Evolutionary conservation across 2,113 vertebrate genomes (phyloP), one percentile per base, ranked within the genome.

Genomic region (Globicephala melas): DNA sequence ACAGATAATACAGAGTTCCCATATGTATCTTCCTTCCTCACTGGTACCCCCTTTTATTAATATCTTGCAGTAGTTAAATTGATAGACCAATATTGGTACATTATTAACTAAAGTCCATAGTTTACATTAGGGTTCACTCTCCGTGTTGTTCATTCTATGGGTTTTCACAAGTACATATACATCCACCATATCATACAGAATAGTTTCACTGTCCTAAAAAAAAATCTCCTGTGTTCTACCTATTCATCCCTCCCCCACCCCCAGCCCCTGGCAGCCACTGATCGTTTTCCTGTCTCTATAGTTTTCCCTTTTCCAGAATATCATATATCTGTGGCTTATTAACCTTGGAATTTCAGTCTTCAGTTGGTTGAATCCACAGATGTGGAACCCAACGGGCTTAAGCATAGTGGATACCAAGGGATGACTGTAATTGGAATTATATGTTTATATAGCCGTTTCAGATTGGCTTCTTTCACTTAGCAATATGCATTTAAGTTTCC

Each of bases 271-370:
- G 36, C 63, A 73, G 36, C 44, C 15, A 38, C 50, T 73, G 36
- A 47, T 81, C 36, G 77, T 80, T 86, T 81, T 60, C 44, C 74
- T 41, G 8, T 71, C 17, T 55, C 31, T 44, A 17, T 58, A 76
- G 68, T 96, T 70, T 95, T 79, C 63, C 7, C 31, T 83, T 94
- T 91, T 91, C 25, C n/a, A 90, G 63, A 74, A 36, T 93, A 38
- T 84, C 94, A 13, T 47, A 38, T 81, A 38, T 81, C 7, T 38
- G 53, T 81, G 53, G 13, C 21, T 81, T 23, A 13, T 79, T 58
- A 38, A 58, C 53, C 77, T 58, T 81, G 53, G 21, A 81, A 26
- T 81, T 58, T 58, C 31, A 81, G 12, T 58, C n/a, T 80, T 55
- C 20, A 36, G n/a, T 80, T 81, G 23, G 53, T 58, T 81, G 77